Percentiles rank a stretch among this genome's conserved stretches.
Evolutionary conservation across 2,888 invertebrate genomes (phyloP).

Genomic region (Stegophylla sp.): DNA sequence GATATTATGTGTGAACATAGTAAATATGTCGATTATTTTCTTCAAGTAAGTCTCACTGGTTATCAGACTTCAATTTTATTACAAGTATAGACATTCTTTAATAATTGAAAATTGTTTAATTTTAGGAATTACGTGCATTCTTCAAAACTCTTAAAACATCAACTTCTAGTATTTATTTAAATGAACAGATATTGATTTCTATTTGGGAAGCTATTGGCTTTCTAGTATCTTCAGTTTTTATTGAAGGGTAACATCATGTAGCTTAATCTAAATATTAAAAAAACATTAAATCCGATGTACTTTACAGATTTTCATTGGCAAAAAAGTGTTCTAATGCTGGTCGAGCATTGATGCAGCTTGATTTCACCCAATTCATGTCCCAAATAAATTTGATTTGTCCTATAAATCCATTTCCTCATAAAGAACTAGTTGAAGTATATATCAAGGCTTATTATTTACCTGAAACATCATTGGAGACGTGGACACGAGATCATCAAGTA

Average conservation of each 20-base stretch:
- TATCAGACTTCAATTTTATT: not conserved
- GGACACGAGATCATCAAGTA: constrained; percentile 83
- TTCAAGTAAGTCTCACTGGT: constrained; percentile 50
- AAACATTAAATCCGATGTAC: constrained; percentile 35
- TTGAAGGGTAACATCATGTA: constrained; percentile 79
- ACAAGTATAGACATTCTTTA: not conserved
- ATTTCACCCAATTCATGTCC: constrained; percentile 91
- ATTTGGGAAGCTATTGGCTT: constrained; percentile 90
- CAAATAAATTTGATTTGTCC: constrained; percentile 87
- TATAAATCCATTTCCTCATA: constrained; percentile 83
- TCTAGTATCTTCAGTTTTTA: constrained; percentile 83
- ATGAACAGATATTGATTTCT: constrained; percentile 73
- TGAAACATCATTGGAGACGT: constrained; percentile 84
- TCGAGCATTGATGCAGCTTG: constrained; percentile 95
- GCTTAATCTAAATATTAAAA: not conserved
- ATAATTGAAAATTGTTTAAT: constrained; percentile 58
- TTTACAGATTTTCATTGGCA: constrained; percentile 78
- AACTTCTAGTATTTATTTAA: constrained; percentile 74
- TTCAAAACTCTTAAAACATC: constrained; percentile 80
- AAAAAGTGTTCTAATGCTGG: constrained; percentile 96
- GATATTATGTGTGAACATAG: constrained; percentile 95
- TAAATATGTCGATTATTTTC: constrained; percentile 75
- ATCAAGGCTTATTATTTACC: constrained; percentile 96
- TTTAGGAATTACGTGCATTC: constrained; percentile 77
- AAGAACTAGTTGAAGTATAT: constrained; percentile 90